Percentiles rank a stretch among this genome's conserved stretches.
Evolutionary conservation across 2,888 invertebrate genomes (phyloP).

Genomic region (Entomobrya proxima): DNA sequence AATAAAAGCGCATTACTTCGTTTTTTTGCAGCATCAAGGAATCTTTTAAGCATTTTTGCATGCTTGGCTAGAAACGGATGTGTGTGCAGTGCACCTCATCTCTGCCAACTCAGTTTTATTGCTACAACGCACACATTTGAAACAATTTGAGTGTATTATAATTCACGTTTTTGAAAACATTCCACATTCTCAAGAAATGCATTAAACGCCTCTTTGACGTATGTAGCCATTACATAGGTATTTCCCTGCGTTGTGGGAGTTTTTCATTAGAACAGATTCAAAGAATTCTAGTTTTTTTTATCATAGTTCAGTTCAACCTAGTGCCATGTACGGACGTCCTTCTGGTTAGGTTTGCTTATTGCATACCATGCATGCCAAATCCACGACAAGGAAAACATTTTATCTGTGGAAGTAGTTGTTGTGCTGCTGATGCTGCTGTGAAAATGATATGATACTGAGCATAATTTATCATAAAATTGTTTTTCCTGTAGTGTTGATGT

Average conservation of each 20-base stretch:
- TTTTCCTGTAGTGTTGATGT: constrained; percentile 24
- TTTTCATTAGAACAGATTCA: not conserved
- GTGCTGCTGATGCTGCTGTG: no score
- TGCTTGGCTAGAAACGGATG: constrained; percentile 4
- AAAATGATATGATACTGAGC: constrained; percentile 20
- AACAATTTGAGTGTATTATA: not conserved
- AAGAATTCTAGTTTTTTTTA: no score
- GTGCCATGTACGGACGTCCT: not conserved
- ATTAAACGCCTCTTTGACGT: constrained; percentile 23
- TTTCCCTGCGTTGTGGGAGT: not conserved
- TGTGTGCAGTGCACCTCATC: constrained; percentile 7
- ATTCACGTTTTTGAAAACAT: not conserved
- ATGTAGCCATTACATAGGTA: no score
- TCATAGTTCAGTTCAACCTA: not conserved
- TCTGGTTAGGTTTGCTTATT: not conserved
- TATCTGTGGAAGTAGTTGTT: not conserved
- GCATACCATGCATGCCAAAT: not conserved
- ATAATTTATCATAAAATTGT: constrained; percentile 36
- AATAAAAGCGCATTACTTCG: not conserved
- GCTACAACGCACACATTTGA: not conserved
- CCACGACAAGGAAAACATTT: not conserved
- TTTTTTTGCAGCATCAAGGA: not conserved
- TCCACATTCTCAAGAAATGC: not conserved
- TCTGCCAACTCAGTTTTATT: not conserved
- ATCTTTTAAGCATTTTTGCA: not conserved